These are phyloP conservation scores for Drosophila yakuba DNA, from an alignment of 1,140 invertebrate species.

Conservation along the genomic window DNA sequence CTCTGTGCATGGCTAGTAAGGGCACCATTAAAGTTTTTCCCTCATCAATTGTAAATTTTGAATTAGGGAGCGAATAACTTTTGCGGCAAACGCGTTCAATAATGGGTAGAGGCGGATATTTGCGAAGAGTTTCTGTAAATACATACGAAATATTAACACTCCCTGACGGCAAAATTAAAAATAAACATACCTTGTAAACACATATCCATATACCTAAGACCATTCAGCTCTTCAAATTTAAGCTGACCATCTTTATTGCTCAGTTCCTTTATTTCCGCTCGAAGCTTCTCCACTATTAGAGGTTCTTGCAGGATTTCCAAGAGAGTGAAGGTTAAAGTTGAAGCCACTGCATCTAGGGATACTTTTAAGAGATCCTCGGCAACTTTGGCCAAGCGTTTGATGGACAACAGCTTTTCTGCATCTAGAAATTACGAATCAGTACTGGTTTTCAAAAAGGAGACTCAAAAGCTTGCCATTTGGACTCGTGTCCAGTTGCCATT, in stretches of 20 bases:
- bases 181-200: constrained; percentile 62
- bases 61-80: constrained; percentile 60
- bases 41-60: constrained; percentile 74
- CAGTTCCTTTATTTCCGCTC: constrained; percentile 57
- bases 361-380: constrained; percentile 73
- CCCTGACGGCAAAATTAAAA: too few species aligned
- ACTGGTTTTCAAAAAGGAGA: neutral
- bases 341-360: constrained; percentile 59
- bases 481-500: constrained; percentile 63
- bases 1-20: constrained; percentile 85
- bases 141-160: too few species aligned
- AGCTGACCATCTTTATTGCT: constrained; percentile 29
- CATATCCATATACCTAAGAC: constrained; percentile 72
- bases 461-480: constrained; percentile 30
- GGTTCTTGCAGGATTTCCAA: constrained; percentile 71
- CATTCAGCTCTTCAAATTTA: constrained; percentile 53
- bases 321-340: constrained; percentile 59
- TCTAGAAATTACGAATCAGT: constrained; percentile 23
- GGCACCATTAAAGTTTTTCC: constrained; percentile 76
- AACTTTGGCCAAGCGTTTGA: constrained; percentile 64
- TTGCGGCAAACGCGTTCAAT: constrained; percentile 74
- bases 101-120: constrained; percentile 84
- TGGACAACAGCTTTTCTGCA: constrained; percentile 66
- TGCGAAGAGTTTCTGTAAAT: constrained; percentile 84
- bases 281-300: constrained; percentile 63